Evolutionary conservation across 2,113 vertebrate genomes (phyloP), one percentile per base, ranked within the genome.

Genomic region (Riparia riparia): DNA sequence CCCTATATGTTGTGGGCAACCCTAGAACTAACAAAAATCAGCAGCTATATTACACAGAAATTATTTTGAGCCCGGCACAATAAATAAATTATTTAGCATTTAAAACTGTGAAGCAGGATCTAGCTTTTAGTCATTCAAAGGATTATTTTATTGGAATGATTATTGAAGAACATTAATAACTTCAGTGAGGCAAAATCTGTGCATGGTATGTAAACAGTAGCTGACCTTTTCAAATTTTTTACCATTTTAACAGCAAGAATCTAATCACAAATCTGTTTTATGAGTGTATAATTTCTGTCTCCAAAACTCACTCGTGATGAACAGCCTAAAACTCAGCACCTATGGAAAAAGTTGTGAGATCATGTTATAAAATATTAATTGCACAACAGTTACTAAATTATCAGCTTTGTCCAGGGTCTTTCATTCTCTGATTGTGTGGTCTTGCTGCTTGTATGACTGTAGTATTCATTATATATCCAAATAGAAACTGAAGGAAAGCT

Each of bases 401-500:
- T 60, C 3, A 1, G 34, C 19, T 61, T 90, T 90, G 56, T 77
- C 34, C 60, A 74, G 32, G 18, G 72, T 74, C 42, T 78, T 81
- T 64, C 6, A 37, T 79, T 82, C 53, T 95, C 50, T 64, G 22
- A 20, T 73, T 42, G 21, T 58, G 37, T 76, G n/a, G 32, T 68
- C 39, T 94, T 95, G 77, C 57, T 94, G 10, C 49, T 79, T 85
- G 14, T 76, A 18, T 79, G 54, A 68, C 57, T 79, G 61, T 4
- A 41, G 26, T 53, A n/a, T 79, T 95, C n/a, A 68, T 84, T 73
- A 51, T 18, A 64, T 60, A 66, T 87, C 70, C 39, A 94, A 95
- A 91, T 90, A 95, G 90, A 93, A 94, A 90, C 74, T 63, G 57
- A 90, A 89, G 50, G 78, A 89, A 93, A 58, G 47, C 31, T 78